Evolutionary conservation across 2,888 invertebrate genomes (phyloP).

Genomic region (Ferrisia virgata): DNA sequence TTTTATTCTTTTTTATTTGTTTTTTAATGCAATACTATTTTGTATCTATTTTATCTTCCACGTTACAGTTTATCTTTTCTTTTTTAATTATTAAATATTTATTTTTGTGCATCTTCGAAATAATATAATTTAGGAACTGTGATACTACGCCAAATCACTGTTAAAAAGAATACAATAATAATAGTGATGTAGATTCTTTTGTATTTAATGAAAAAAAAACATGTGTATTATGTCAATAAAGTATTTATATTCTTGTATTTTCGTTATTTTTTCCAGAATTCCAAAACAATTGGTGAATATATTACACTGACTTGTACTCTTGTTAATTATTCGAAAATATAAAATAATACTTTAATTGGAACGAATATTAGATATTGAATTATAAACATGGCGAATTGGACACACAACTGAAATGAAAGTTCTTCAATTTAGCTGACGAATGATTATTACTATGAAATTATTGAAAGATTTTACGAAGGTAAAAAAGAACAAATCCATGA

Average conservation of each 20-base stretch:
- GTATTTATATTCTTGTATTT: constrained; percentile 37
- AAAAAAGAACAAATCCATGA: too few relatives aligned
- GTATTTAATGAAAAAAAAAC: constrained; percentile 11
- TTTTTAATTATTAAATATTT: constrained; percentile 20
- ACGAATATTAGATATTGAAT: too few relatives aligned
- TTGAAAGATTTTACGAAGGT: too few relatives aligned
- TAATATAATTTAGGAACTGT: constrained; percentile 43
- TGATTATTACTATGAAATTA: too few relatives aligned
- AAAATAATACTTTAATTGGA: too few relatives aligned
- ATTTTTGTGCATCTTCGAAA: constrained; percentile 27
- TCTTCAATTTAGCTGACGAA: too few relatives aligned
- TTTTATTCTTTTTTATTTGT: constrained; percentile 15
- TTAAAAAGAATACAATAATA: constrained; percentile 20
- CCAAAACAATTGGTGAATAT: too few relatives aligned
- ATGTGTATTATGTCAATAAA: constrained; percentile 44
- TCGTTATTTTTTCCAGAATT: too few relatives aligned
- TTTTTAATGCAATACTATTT: constrained; percentile 1
- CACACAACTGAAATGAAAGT: too few relatives aligned
- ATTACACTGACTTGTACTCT: too few relatives aligned
- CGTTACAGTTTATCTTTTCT: constrained; percentile 30
- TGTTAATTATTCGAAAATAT: too few relatives aligned
- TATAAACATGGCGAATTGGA: too few relatives aligned
- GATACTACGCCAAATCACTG: constrained; percentile 45
- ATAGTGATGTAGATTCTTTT: constrained; percentile 41
- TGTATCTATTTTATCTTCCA: constrained; percentile 31